phyloP scores from a whole-genome alignment of 1,140 invertebrate genomes.

The Drosophila pandora region DNA sequence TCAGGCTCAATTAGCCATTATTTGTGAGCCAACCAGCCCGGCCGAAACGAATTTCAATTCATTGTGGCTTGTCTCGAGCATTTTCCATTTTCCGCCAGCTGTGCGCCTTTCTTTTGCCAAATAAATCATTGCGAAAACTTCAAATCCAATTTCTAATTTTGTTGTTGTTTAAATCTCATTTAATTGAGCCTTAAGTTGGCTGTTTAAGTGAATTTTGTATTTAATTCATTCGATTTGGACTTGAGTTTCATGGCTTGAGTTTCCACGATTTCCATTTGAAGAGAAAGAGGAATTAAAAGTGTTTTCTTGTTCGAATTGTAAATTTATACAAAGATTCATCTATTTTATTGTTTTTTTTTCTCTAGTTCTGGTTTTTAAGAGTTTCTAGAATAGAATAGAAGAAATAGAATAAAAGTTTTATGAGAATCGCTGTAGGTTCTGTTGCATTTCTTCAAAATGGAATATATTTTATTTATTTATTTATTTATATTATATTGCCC shows the following conservation, averaged over 20 bases:
- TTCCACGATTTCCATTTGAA: constrained; percentile 21
- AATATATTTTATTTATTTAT: constrained; percentile 32
- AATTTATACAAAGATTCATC: constrained; percentile 47
- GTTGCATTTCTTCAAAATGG: constrained; percentile 23
- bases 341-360: constrained; percentile 24
- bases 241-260: background rate
- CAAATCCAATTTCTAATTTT: constrained; percentile 4
- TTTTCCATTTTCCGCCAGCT: constrained; percentile 12
- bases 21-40: constrained; percentile 6
- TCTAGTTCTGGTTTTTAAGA: constrained; percentile 2
- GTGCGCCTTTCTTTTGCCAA: constrained; percentile 10
- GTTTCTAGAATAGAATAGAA: background rate
- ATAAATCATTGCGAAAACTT: constrained; percentile 20
- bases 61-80: constrained; percentile 7
- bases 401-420: constrained; percentile 8
- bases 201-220: constrained; percentile 1
- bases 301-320: constrained; percentile 45
- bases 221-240: constrained; percentile 5
- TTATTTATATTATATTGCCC: constrained; percentile 35
- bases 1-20: constrained; percentile 39
- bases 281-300: constrained; percentile 21
- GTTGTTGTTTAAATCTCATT: background rate
- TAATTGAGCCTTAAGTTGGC: constrained; percentile 4
- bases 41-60: constrained; percentile 25
- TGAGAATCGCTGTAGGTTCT: constrained; percentile 6